A percentile compares a stretch with the other conserved stretches of the same genome.
phyloP scores from a whole-genome alignment of 2,113 vertebrate genomes.

The Phocoena phocoena region DNA sequence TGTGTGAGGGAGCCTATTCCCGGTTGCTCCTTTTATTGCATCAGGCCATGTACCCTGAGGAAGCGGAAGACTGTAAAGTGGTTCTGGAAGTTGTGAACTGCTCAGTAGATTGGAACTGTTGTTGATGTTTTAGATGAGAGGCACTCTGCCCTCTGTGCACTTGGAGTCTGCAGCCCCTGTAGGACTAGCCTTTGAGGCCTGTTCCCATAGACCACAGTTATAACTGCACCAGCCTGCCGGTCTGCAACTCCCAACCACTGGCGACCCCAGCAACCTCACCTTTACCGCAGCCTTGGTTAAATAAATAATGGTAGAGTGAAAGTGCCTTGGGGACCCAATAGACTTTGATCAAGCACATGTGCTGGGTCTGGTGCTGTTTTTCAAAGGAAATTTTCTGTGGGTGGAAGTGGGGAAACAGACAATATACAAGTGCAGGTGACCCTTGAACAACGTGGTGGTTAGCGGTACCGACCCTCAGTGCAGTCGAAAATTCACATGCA shows the following conservation, averaged over 20 bases:
- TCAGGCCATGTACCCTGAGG: background rate
- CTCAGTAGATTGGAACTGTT: background rate
- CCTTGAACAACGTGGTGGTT: too few species aligned
- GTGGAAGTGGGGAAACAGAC: too few species aligned
- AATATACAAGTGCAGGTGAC: too few species aligned
- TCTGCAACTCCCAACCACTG: background rate
- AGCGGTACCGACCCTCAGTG: too few species aligned
- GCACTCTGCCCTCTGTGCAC: background rate
- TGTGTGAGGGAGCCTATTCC: background rate
- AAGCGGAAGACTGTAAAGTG: background rate
- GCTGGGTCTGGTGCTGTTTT: too few species aligned
- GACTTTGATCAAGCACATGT: too few species aligned
- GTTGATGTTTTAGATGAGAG: background rate
- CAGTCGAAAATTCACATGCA: too few species aligned
- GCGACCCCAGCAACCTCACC: background rate
- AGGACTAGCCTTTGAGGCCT: too few species aligned
- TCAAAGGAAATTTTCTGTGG: too few species aligned
- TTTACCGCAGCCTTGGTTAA: background rate
- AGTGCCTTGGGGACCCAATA: background rate
- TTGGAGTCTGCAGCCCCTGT: background rate
- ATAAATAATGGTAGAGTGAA: background rate
- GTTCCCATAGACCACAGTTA: background rate
- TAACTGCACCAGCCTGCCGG: background rate
- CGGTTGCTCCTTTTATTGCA: accelerated
- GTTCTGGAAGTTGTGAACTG: background rate